Evolutionary conservation across 2,888 invertebrate species (phyloP).

Genomic region (Cerceris ruficornis): DNA sequence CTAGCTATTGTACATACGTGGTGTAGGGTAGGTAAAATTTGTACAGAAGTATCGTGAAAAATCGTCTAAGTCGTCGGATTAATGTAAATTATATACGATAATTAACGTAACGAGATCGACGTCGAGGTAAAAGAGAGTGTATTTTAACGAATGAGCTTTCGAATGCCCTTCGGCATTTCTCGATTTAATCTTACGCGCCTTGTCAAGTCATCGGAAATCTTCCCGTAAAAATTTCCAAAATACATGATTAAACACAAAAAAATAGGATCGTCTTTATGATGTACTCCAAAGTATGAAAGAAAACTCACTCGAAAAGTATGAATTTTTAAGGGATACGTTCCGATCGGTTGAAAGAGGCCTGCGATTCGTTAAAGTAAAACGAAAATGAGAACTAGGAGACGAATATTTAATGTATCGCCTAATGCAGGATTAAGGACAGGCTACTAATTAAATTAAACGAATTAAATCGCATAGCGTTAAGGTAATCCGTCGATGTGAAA

Average conservation of each 20-base stretch:
- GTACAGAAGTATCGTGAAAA: constrained; percentile 76
- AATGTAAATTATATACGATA: constrained; percentile 65
- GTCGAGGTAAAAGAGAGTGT: constrained; percentile 65
- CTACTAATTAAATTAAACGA: constrained; percentile 20
- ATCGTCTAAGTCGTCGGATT: constrained; percentile 54
- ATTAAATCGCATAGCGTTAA: constrained; percentile 7
- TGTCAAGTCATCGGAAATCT: constrained; percentile 17
- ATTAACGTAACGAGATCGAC: constrained; percentile 34
- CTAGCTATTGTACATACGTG: constrained; percentile 58
- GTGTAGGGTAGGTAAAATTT: constrained; percentile 72
- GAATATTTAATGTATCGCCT: constrained; percentile 57
- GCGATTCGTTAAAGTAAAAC: too few species aligned
- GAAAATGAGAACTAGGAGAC: constrained; percentile 31
- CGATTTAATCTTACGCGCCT: constrained; percentile 70
- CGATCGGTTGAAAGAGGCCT: too few species aligned
- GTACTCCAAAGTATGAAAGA: too few species aligned
- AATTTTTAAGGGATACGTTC: too few species aligned
- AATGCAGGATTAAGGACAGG: constrained; percentile 16
- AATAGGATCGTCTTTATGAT: too few species aligned
- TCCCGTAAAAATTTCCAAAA: neutral
- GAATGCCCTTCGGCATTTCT: constrained; percentile 69
- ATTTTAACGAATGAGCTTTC: constrained; percentile 78
- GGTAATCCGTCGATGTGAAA: constrained; percentile 27
- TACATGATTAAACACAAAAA: neutral
- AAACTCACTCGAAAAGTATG: too few species aligned